Evolutionary conservation across 1,140 invertebrate genomes (phyloP).

Genomic region (Eufriesea mexicana): DNA sequence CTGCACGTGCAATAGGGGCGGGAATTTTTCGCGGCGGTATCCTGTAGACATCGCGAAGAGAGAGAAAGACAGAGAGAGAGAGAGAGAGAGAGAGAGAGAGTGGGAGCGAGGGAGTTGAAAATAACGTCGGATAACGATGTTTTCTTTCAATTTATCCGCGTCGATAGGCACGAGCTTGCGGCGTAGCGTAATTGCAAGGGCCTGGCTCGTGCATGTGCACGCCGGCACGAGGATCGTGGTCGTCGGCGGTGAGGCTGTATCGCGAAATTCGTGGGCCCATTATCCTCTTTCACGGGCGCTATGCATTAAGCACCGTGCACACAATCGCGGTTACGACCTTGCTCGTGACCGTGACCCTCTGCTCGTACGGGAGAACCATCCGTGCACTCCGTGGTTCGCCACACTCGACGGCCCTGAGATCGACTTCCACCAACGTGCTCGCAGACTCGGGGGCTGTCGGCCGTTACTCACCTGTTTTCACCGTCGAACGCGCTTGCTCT

Average conservation of each 20-base stretch:
- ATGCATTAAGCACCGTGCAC: slow-evolving; percentile 71
- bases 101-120: slow-evolving; percentile 32
- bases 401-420: slow-evolving; percentile 75
- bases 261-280: slow-evolving; percentile 72
- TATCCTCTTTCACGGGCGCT: slow-evolving; percentile 66
- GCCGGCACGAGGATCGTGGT: neutral
- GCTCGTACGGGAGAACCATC: slow-evolving; percentile 62
- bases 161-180: slow-evolving; percentile 47
- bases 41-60: neutral
- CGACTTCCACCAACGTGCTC: slow-evolving; percentile 60
- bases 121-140: slow-evolving; percentile 63
- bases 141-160: slow-evolving; percentile 64
- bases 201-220: neutral
- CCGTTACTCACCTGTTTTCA: slow-evolving; percentile 78
- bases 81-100: neutral
- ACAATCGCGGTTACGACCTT: slow-evolving; percentile 76
- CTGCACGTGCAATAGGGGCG: neutral
- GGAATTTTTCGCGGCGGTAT: slow-evolving; percentile 24
- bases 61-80: neutral
- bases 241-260: neutral
- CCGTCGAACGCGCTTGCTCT: slow-evolving; percentile 68
- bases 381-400: slow-evolving; percentile 67
- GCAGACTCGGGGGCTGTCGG: slow-evolving; percentile 72
- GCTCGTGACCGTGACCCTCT: slow-evolving; percentile 75
- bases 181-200: slow-evolving; percentile 47